Base-by-base conservation (phyloP, 2,113 vertebrate species). In the Crypturellus undulatus region DNA sequence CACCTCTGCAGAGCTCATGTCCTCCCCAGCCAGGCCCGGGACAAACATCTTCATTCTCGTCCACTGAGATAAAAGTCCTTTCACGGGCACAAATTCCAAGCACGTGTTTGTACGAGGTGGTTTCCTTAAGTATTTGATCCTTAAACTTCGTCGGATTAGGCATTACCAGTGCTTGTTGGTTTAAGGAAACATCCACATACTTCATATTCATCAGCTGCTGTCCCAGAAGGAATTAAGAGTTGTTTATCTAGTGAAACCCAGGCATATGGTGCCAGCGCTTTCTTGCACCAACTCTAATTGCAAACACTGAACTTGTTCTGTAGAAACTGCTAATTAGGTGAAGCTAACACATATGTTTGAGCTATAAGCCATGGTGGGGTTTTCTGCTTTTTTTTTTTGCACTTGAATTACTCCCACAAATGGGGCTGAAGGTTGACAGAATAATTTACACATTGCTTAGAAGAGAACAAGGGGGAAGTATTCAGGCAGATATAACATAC, bases 191-290 rank as follows among this genome's bases (percentile, higher is more conserved):
- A 97, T 89, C 90, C 91, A 72, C 22, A 2, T 0, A 5, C 51
- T 86, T 94, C 72, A 19, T 49, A 51, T 73, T 89, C 94, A 91
- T 96, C 85, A 84, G 79, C 86, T 25, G 69, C 51, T 42, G 30
- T 91, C 93, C 92, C 90, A 76, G 81, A 93, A 88, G 93, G 93
- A 79, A 65, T 87, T 38, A 45, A 24, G 90, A 59, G 79, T 14
- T 91, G 68, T 94, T 95, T 73, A 47, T 81, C 71, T 68, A 81
- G 77, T 86, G 80, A 94, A 92, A 45, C 49, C 84, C 68, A 47
- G 45, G 96, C 95, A 86, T 75, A 87, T 56, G 71, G 84, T 65
- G 32, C 91, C 79, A 70, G 84, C 52, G 86, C 58, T 25, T 71
- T 90, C 93, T 83, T 60, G 81, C 59, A 64, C 85, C 63, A 49